Percentiles rank a stretch among this genome's conserved stretches.
Evolutionary conservation across 92 coral and sea anemone genomes (phyloP).

Genomic region (Phenganax subtilis): DNA sequence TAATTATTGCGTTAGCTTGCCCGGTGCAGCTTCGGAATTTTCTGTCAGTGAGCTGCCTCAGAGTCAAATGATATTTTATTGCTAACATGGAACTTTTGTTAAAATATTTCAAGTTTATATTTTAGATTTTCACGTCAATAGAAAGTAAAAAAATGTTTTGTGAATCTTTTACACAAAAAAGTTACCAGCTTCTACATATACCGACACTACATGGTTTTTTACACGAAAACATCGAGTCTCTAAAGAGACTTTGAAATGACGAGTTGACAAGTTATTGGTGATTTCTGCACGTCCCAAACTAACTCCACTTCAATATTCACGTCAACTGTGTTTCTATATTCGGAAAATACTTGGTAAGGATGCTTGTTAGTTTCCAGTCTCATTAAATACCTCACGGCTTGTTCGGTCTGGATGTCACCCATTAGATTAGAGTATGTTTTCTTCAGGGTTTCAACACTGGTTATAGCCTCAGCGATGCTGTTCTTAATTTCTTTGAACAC

Average conservation of each 20-base stretch:
- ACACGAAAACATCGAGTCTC: background rate
- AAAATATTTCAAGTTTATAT: too few relatives aligned
- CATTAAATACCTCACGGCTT: slow-evolving; percentile 24
- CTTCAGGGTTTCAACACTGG: slow-evolving; percentile 38
- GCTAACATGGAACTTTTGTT: too few relatives aligned
- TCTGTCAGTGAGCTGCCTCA: too few relatives aligned
- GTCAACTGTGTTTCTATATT: background rate
- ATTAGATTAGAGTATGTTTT: slow-evolving; percentile 47
- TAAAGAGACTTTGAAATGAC: background rate
- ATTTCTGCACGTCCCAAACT: background rate
- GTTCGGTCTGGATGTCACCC: slow-evolving; percentile 43
- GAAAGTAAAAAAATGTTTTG: too few relatives aligned
- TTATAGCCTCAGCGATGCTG: slow-evolving; percentile 42
- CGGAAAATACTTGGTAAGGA: slow-evolving; percentile 7
- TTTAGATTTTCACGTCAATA: too few relatives aligned
- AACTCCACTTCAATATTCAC: slow-evolving; percentile 6
- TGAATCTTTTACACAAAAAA: background rate
- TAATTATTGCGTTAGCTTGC: too few relatives aligned
- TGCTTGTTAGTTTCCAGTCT: slow-evolving; percentile 8
- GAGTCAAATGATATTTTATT: too few relatives aligned
- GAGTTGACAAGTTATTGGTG: slow-evolving; percentile 9
- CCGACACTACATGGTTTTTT: background rate
- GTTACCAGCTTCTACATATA: background rate
- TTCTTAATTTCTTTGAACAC: slow-evolving; percentile 35
- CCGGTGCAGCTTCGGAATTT: too few relatives aligned